These are phyloP conservation scores for Megastigmus dorsalis DNA, from an alignment of 2,888 invertebrate genomes.

Conservation along the genomic window DNA sequence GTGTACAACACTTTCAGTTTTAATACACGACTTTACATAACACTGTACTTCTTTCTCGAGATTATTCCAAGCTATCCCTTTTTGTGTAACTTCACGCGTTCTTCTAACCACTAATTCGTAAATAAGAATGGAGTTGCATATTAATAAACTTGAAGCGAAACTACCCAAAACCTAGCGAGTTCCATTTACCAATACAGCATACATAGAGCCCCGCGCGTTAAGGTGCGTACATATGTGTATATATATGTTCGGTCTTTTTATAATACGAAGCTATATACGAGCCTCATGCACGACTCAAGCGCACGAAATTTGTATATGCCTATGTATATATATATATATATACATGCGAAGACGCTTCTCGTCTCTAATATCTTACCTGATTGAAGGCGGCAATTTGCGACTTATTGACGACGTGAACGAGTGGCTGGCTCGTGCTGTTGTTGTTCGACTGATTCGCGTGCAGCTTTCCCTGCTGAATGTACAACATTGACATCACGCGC, in stretches of 20 bases:
- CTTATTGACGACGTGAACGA: conserved; percentile 45
- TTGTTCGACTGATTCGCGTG: conserved; percentile 30
- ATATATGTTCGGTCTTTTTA: conserved; percentile 7
- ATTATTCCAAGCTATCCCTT: background rate
- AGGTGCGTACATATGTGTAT: conserved; percentile 37
- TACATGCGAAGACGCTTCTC: no score
- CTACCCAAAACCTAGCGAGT: conserved; percentile 28
- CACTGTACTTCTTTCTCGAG: background rate
- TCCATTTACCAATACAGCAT: conserved; percentile 17
- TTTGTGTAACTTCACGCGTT: background rate
- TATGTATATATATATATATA: no score
- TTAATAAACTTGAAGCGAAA: background rate
- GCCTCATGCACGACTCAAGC: no score
- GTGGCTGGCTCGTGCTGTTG: conserved; percentile 11
- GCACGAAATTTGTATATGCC: no score
- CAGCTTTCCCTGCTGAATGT: conserved; percentile 66
- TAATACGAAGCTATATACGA: no score
- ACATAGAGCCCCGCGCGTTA: conserved; percentile 26
- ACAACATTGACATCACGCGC: conserved; percentile 68
- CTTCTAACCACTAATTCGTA: conserved; percentile 5
- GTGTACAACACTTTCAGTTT: background rate
- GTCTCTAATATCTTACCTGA: conserved; percentile 40
- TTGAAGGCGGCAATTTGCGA: conserved; percentile 44
- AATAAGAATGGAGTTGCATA: background rate
- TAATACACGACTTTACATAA: conserved; percentile 48